These are phyloP conservation scores for Kryptolebias ocellatus DNA, from an alignment of 2,797 vertebrate species.

Conservation along the genomic window DNA sequence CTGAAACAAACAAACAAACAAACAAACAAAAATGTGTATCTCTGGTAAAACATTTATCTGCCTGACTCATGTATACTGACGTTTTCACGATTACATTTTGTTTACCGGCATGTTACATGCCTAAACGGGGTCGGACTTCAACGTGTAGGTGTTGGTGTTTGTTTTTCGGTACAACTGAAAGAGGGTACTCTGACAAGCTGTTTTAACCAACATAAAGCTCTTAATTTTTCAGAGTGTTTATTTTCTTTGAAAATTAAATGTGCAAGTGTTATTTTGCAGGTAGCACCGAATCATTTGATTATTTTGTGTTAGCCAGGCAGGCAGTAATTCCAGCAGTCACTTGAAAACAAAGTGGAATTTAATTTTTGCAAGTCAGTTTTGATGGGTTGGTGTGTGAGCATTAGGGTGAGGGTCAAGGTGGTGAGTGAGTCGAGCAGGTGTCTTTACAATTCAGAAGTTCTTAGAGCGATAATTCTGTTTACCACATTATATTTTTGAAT, in stretches of 20 bases:
- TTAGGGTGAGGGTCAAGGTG: constrained; percentile 44
- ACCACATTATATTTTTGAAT: constrained; percentile 16
- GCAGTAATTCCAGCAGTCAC: constrained; percentile 69
- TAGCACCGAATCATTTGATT: constrained; percentile 68
- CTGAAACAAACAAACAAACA: constrained; percentile 68
- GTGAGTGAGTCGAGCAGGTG: constrained; percentile 47
- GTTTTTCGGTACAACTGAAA: constrained; percentile 66
- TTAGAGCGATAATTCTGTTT: constrained; percentile 64
- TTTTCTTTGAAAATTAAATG: constrained; percentile 74
- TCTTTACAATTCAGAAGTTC: constrained; percentile 72
- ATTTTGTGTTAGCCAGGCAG: constrained; percentile 61
- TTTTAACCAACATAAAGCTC: constrained; percentile 77
- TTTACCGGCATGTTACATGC: constrained; percentile 83
- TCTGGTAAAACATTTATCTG: constrained; percentile 89
- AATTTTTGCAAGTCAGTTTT: constrained; percentile 60
- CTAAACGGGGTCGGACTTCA: constrained; percentile 54
- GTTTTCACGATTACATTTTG: constrained; percentile 74
- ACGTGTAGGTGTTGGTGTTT: constrained; percentile 60
- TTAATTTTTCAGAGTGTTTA: constrained; percentile 75
- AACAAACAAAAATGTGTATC: constrained; percentile 64
- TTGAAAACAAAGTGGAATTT: constrained; percentile 67
- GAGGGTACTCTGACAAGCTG: constrained; percentile 69
- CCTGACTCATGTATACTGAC: constrained; percentile 78
- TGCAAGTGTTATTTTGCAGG: constrained; percentile 54
- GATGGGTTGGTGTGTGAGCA: constrained; percentile 26